Evolutionary conservation across 2,113 vertebrate genomes (phyloP), one percentile per base, ranked within the genome.

Genomic region (Lycaon pictus): DNA sequence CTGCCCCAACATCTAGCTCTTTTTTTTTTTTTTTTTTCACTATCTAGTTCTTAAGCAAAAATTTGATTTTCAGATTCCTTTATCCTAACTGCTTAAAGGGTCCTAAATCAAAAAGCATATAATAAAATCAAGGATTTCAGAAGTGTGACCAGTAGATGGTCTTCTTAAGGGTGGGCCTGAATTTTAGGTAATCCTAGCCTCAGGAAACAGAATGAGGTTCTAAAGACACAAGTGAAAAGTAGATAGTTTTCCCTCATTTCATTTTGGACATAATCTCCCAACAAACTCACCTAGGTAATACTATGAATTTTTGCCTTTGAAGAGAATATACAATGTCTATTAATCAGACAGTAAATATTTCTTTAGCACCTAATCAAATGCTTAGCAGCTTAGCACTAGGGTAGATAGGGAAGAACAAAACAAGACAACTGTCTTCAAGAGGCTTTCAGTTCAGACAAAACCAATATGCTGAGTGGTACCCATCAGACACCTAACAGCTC

Each of bases 1-100:
- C 43, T 43, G 43, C 43, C 43, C 43, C 43, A 43, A 5, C 43
- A 43, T 7, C 43, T 43, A 43, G 43, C 6, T 43, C 43, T 43
- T 43, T 43, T 43, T 43, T 43, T 43, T 43, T 43, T 43, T 43
- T 43, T 43, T 43, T 43, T 43, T 51, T 83, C 32, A 85, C 11
- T 32, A 37, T 84, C 71, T 93, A 83, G 20, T 93, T 79, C 69
- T 87, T 4, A 6, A 62, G 65, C 71, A 96, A 55, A 62, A 7
- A 77, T 0, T 27, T 0, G 0, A 20, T 91, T 79, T 35, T 93
- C 58, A 67, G 90, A n/a, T 97, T 93, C 80, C 72, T 97, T 93
- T 94, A 96, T 69, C 80, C 37, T 87, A 58, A 96, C 48, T 5
- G 22, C 94, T 98, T 23, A 91, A 96, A 97, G 35, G 19, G n/a